Conservation (phyloP, 2,113 vertebrate species). For the Tychaedon coryphoeus region DNA sequence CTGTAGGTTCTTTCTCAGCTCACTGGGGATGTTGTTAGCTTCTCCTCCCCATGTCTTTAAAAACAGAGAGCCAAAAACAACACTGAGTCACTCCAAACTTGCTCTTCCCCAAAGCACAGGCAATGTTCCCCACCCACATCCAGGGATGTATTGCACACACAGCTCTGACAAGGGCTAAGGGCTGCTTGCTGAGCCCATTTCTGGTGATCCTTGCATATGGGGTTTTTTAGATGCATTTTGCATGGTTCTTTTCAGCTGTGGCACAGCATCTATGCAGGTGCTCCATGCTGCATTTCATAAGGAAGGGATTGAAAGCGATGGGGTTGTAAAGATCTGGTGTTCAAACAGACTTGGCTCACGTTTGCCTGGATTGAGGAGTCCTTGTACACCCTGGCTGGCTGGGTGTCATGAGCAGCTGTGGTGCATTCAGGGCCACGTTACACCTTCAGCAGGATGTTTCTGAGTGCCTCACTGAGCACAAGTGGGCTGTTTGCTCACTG, state of each 20-base stretch:
- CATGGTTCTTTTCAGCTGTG: neutral
- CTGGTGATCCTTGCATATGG: neutral
- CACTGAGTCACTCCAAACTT: slow-evolving; percentile 53
- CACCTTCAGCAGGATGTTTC: neutral
- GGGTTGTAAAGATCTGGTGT: neutral
- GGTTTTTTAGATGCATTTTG: neutral
- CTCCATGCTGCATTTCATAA: neutral
- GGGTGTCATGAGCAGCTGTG: neutral
- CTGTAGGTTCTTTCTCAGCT: neutral
- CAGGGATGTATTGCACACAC: neutral
- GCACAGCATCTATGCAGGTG: neutral
- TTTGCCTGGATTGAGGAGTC: neutral
- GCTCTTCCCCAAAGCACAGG: slow-evolving; percentile 39
- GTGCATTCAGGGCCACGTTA: neutral
- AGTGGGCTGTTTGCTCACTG: neutral
- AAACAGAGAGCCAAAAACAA: slow-evolving; percentile 52
- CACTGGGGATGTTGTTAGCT: slow-evolving; percentile 29
- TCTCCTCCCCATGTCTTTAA: slow-evolving; percentile 33
- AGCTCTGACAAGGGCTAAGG: neutral
- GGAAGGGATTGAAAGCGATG: neutral
- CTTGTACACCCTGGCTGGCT: neutral
- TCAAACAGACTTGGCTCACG: neutral
- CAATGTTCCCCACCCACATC: slow-evolving; percentile 14
- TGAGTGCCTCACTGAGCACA: neutral
- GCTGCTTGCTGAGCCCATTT: neutral